A percentile compares a stretch with the other conserved stretches of the same genome.
phyloP scores from a whole-genome alignment of 2,113 vertebrate genomes.

The Oryzias curvinotus region DNA sequence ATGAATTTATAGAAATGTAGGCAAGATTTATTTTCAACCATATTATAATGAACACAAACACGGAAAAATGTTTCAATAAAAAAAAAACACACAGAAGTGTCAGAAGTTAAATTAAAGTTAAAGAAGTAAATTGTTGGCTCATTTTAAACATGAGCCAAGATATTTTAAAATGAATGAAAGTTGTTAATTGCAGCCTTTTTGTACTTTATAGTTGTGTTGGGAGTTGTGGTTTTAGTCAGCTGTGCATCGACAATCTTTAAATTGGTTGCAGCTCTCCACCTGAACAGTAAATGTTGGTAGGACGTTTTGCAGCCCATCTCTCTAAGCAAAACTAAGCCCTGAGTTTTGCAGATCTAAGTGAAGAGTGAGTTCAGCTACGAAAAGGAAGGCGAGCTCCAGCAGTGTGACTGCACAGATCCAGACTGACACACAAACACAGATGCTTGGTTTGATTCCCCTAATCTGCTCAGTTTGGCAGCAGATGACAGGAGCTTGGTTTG shows the following conservation, averaged over 20 bases:
- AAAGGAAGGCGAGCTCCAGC: neutral
- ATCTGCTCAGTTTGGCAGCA: constrained; percentile 20
- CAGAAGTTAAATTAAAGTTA: too few species aligned
- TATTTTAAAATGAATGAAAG: too few species aligned
- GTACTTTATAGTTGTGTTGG: too few species aligned
- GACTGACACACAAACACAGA: constrained; percentile 3
- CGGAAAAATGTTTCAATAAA: too few species aligned
- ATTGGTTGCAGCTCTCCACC: too few species aligned
- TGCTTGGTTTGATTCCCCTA: constrained; percentile 23
- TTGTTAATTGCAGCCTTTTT: too few species aligned
- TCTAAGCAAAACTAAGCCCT: neutral
- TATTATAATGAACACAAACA: neutral
- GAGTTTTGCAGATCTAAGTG: neutral
- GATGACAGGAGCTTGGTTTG: constrained; percentile 12
- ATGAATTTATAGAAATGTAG: neutral
- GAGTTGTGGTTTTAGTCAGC: too few species aligned
- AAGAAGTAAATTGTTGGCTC: too few species aligned
- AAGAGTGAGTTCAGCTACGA: neutral
- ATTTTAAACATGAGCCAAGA: too few species aligned
- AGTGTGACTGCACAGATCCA: neutral
- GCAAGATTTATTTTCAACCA: neutral
- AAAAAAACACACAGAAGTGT: too few species aligned
- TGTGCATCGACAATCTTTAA: too few species aligned
- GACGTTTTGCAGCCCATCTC: neutral
- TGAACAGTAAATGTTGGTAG: too few species aligned